phyloP scores from a whole-genome alignment of 2,888 invertebrate genomes.

The Matsumyia berberina region DNA sequence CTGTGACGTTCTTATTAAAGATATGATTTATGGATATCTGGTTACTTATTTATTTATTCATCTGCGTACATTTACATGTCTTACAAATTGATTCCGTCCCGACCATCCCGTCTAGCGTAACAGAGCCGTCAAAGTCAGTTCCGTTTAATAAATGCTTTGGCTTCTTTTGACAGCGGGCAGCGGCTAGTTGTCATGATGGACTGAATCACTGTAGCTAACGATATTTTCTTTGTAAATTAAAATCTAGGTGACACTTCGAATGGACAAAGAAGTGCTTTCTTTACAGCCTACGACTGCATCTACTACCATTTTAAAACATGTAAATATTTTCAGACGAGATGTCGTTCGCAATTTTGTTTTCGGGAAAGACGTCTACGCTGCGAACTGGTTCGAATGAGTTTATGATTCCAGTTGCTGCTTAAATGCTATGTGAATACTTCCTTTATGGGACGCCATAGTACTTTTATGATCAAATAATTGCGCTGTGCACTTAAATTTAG shows the following conservation, averaged over 20 bases:
- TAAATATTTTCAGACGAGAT: too few relatives aligned
- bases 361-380: not conserved
- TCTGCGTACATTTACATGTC: conserved; percentile 16
- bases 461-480: conserved; percentile 8
- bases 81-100: too few relatives aligned
- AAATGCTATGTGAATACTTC: not conserved
- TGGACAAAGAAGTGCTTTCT: not conserved
- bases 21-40: conserved; percentile 19
- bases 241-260: too few relatives aligned
- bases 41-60: conserved; percentile 27
- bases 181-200: conserved; percentile 15
- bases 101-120: conserved; percentile 25
- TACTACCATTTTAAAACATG: not conserved
- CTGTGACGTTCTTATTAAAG: conserved; percentile 34
- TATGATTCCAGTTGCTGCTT: conserved; percentile 1
- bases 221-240: too few relatives aligned
- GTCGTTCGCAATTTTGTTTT: not conserved
- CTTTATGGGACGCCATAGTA: not conserved
- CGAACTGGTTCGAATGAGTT: not conserved
- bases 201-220: conserved; percentile 3
- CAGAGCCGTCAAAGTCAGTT: conserved; percentile 27
- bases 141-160: conserved; percentile 27
- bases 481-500: conserved; percentile 17
- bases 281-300: not conserved
- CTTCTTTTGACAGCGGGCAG: conserved; percentile 27